phyloP scores from a whole-genome alignment of 1,140 invertebrate species.

The Goniozus legneri region DNA sequence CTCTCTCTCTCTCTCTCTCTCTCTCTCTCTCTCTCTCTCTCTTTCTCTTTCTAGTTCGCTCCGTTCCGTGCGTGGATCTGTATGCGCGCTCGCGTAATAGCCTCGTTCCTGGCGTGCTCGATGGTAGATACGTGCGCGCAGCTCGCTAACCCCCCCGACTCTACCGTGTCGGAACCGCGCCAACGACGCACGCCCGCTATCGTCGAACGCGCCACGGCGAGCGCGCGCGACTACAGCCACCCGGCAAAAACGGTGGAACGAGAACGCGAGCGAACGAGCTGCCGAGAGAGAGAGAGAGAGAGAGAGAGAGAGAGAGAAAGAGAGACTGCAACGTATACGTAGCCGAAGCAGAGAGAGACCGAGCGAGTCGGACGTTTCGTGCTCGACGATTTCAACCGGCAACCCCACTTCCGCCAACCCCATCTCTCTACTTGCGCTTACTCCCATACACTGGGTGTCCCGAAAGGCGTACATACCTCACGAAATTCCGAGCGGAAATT shows the following conservation, averaged over 20 bases:
- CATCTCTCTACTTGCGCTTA: neutral
- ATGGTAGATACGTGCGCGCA: slow-evolving; percentile 47
- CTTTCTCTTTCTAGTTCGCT: no score
- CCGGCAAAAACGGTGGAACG: no score
- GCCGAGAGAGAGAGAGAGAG: no score
- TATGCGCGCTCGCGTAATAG: slow-evolving; percentile 49
- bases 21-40: slow-evolving; percentile 18
- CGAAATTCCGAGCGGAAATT: no score
- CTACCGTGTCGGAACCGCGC: slow-evolving; percentile 2
- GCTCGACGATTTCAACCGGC: no score
- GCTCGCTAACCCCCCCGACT: slow-evolving; percentile 38
- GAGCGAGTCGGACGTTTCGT: slow-evolving; percentile 9
- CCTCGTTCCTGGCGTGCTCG: slow-evolving; percentile 48
- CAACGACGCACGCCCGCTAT: neutral
- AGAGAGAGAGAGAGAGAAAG: slow-evolving; percentile 16
- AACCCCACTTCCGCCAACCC: no score
- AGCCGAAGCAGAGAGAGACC: no score
- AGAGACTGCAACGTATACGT: no score
- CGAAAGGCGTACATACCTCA: no score
- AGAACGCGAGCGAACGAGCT: no score
- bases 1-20: slow-evolving; percentile 20
- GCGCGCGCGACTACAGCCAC: no score
- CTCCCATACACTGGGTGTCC: neutral
- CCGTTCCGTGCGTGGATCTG: slow-evolving; percentile 30
- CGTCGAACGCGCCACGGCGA: neutral